Evolutionary conservation across 2,797 vertebrate genomes (phyloP), one percentile per base, ranked within the genome.

Genomic region (Enteromius argenteus): DNA sequence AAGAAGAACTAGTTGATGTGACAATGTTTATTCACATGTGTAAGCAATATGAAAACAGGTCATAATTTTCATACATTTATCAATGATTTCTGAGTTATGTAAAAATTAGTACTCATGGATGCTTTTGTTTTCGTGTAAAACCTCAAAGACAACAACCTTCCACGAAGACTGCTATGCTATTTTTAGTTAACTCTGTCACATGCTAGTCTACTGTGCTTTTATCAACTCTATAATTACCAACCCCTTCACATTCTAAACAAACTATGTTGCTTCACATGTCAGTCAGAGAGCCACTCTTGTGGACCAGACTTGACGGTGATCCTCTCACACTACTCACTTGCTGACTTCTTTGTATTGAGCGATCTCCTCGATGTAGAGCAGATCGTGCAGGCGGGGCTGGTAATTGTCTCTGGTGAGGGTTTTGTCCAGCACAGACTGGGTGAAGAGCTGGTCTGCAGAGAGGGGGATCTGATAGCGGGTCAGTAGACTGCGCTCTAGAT

Each of bases 271-370:
- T 64, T 64, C 6, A 32, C 27, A 53, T 14, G 5, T 53, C 17
- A 5, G 39, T 5, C 60, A 30, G 58, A 60, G 13, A 19, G 37
- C 32, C 32, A 14, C 37, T 60, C 74, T 4, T 44, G 23, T 0
- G 27, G 8, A 71, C 23, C 67, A 37, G 53, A 58, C 49, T 5
- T 5, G n/a, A 84, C 5, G 21, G 37, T 32, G 27, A 32, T 64
- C 27, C 27, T 30, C 23, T 30, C 27, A 62, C 5, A 27, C 17
- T 14, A 96, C 98, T 97, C 93, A 99, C 98, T 99, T 99, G 98
- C 98, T 99, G 89, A 99, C 97, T 98, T 99, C 98, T 92, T 99
- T 99, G 89, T 99, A 99, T 90, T 99, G 98, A 81, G 98, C 98
- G 90, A 99, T 99, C 93, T 99, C 98, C 91, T 99, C 98, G 46